Percentiles rank a stretch among this genome's conserved stretches.
These are phyloP conservation scores for human (Homo sapiens) DNA, from an alignment of 2,113 vertebrate species.

Conservation along the genomic window DNA sequence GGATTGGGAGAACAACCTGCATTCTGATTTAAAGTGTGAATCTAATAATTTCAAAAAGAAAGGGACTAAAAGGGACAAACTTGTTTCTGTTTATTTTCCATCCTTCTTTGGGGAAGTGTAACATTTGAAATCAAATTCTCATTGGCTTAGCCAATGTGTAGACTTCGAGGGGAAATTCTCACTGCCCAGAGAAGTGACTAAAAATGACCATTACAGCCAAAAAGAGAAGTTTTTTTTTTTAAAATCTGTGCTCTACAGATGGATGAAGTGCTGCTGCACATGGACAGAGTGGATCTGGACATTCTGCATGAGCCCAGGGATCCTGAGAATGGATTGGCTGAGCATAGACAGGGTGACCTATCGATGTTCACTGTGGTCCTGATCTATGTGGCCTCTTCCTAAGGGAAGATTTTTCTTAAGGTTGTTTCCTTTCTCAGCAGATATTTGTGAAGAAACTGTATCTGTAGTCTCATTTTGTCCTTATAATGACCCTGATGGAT, in stretches of 20 bases:
- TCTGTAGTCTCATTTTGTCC: background rate
- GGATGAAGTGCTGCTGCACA: too few species aligned
- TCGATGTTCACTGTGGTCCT: background rate
- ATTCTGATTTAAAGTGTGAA: conserved; percentile 16
- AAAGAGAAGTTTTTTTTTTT: background rate
- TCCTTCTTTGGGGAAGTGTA: background rate
- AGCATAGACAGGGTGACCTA: background rate
- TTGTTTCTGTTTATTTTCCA: background rate
- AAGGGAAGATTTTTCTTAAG: background rate
- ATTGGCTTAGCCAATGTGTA: background rate
- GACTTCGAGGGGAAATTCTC: background rate
- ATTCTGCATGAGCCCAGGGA: background rate
- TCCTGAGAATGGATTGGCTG: background rate
- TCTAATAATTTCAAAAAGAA: background rate
- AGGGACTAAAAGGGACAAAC: background rate
- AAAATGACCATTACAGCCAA: background rate
- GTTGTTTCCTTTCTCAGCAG: background rate
- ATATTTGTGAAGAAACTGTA: background rate
- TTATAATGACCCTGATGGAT: background rate
- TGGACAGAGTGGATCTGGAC: background rate
- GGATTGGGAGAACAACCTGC: background rate
- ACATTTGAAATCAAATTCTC: background rate
- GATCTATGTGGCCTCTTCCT: background rate
- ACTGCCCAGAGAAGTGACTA: background rate
- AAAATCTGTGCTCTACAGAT: too few species aligned